Conservation (phyloP, 2,888 invertebrate genomes). For the Seira ritae region DNA sequence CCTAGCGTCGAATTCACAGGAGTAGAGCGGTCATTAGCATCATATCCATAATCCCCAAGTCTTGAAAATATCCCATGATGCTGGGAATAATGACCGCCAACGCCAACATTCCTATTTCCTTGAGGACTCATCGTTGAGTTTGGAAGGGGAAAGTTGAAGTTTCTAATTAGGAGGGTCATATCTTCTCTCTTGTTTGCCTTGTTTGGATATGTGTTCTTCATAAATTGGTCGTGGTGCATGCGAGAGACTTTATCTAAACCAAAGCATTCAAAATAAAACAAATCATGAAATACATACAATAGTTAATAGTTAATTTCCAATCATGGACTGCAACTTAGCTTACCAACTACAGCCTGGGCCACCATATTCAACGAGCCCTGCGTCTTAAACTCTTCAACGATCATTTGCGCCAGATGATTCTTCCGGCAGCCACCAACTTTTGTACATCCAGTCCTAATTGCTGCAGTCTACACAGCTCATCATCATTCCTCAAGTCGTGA, state of each 20-base stretch:
- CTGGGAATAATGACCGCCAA: slow-evolving; percentile 23
- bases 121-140: slow-evolving; percentile 78
- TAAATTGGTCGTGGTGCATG: slow-evolving; percentile 75
- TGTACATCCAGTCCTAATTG: slow-evolving; percentile 86
- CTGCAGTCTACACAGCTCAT: slow-evolving; percentile 86
- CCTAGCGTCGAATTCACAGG: slow-evolving; percentile 67
- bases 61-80: neutral
- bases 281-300: too few relatives aligned
- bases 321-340: too few relatives aligned
- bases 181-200: slow-evolving; percentile 84
- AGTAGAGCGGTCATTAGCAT: slow-evolving; percentile 54
- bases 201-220: slow-evolving; percentile 74
- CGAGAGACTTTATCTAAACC: slow-evolving; percentile 74
- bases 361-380: slow-evolving; percentile 88
- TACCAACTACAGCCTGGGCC: slow-evolving; percentile 82
- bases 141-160: slow-evolving; percentile 88
- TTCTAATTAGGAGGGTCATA: slow-evolving; percentile 89
- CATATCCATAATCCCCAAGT: slow-evolving; percentile 28
- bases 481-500: slow-evolving; percentile 90
- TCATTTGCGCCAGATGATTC: slow-evolving; percentile 85
- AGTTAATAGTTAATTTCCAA: too few relatives aligned
- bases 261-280: too few relatives aligned
- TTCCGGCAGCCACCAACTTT: slow-evolving; percentile 81
- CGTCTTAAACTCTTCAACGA: slow-evolving; percentile 87
- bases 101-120: slow-evolving; percentile 45